Base-by-base conservation (phyloP, 2,797 vertebrate species). In the Margarornis squamiger region DNA sequence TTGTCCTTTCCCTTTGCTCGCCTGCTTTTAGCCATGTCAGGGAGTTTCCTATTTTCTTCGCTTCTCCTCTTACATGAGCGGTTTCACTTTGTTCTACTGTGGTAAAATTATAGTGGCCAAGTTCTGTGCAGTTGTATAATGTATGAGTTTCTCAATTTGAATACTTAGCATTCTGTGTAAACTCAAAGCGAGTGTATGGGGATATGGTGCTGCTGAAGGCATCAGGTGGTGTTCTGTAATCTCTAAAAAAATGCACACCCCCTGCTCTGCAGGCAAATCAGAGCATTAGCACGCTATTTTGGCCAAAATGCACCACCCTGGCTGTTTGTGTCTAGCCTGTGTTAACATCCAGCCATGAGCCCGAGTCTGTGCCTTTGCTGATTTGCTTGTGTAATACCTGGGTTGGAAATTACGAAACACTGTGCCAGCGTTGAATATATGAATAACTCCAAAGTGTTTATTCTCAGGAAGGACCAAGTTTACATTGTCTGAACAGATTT, bases 301-400 rank as follows among this genome's bases (percentile, higher is more conserved):
- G 80, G 80, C 70, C 88, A 52, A n/a, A 38, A 34, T 26, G 73
- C 81, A 62, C 83, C 70, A 3, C 70, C 86, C 90, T 39, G 5
- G 43, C 48, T 78, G 72, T 54, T 90, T 90, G 79, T 59, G 87
- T 91, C 92, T 90, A 23, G 80, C n/a, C 86, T 81, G 36, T 38
- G 86, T 81, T 81, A 74, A 32, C 87, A 49, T 88, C 57, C n/a
- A 86, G 90, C 92, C 75, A 20, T 41, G 62, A 88, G 45, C 70
- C 7, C 32, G 45, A 88, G 77, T 55, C 90, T 85, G 54, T 52
- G 73, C 74, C 0, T 41, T 88, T 55, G 62, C 88, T 95, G 90
- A 94, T 97, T 95, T 96, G 92, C 86, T 93, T 97, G 90, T 92
- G 80, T 95, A 95, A 95, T 95, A 92, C 80, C 92, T 90, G 90